A percentile compares a stretch with the other conserved stretches of the same genome.
phyloP scores from a whole-genome alignment of 2,888 invertebrate genomes.

The Euspilapteryx auroguttella region DNA sequence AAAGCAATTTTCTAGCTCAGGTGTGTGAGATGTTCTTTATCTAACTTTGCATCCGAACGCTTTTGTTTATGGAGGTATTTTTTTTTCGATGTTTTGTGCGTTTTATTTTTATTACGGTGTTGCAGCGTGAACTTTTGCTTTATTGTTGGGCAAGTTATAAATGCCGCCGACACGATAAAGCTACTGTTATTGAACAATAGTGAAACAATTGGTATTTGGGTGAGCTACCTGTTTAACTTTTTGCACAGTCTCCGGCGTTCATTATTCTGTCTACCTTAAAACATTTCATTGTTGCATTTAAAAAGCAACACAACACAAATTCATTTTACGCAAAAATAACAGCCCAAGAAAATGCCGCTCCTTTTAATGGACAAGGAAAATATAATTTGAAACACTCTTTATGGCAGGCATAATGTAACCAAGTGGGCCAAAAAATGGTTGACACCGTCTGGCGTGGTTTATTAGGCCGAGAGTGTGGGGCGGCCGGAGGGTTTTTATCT shows the following conservation, averaged over 20 bases:
- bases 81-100: slow-evolving; percentile 54
- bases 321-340: no score
- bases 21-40: slow-evolving; percentile 62
- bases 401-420: slow-evolving; percentile 54
- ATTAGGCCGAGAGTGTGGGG: slow-evolving; percentile 59
- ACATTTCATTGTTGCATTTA: no score
- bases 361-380: slow-evolving; percentile 55
- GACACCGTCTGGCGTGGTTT: slow-evolving; percentile 59
- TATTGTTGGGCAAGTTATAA: slow-evolving; percentile 11
- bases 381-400: slow-evolving; percentile 60
- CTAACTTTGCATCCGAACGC: slow-evolving; percentile 60
- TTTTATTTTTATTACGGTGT: slow-evolving; percentile 56
- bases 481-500: slow-evolving; percentile 47
- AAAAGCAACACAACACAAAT: no score
- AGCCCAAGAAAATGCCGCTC: slow-evolving; percentile 29
- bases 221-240: neutral
- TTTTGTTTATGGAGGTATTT: slow-evolving; percentile 55
- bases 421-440: slow-evolving; percentile 61
- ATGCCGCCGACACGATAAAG: slow-evolving; percentile 16
- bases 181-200: slow-evolving; percentile 12
- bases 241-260: no score
- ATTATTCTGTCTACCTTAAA: no score
- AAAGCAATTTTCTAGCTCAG: slow-evolving; percentile 63
- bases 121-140: slow-evolving; percentile 29
- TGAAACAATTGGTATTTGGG: slow-evolving; percentile 36